Evolutionary conservation across 2,113 vertebrate genomes (phyloP).

Genomic region (Pygoscelis antarcticus): DNA sequence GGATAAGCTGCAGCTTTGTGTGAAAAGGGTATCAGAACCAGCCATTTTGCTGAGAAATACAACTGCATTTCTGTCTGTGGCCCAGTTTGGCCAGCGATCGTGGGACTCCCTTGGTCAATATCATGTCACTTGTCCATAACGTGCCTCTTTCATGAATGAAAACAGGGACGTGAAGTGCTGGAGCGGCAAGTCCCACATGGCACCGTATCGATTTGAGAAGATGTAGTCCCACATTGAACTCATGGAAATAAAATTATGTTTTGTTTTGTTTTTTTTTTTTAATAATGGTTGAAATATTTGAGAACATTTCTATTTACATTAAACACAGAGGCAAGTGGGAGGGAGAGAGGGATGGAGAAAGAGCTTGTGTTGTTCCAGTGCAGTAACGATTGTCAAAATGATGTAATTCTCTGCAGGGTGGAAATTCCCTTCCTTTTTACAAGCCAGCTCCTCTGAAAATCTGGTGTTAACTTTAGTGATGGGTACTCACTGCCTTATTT

Average conservation of each 20-base stretch:
- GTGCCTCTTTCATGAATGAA: neutral
- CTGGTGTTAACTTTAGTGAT: neutral
- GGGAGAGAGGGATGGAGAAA: neutral
- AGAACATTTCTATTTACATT: neutral
- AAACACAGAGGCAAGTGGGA: neutral
- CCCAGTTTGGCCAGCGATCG: rapidly evolving
- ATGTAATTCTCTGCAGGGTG: neutral
- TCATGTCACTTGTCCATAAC: neutral
- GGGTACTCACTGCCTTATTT: neutral
- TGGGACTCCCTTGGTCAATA: neutral
- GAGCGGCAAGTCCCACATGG: neutral
- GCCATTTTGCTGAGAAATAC: neutral
- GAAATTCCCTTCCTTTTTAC: neutral
- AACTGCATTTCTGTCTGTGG: neutral
- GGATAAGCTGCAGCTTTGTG: neutral
- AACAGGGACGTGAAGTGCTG: neutral
- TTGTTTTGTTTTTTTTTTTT: neutral
- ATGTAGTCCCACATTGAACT: neutral
- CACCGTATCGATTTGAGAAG: neutral
- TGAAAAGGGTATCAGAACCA: neutral
- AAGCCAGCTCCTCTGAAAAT: neutral
- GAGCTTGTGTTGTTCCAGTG: neutral
- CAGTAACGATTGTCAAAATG: neutral
- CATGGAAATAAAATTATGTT: rapidly evolving
- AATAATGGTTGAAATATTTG: neutral